Evolutionary conservation across 2,797 vertebrate species (phyloP).

Genomic region (Malacoctenus gilli): DNA sequence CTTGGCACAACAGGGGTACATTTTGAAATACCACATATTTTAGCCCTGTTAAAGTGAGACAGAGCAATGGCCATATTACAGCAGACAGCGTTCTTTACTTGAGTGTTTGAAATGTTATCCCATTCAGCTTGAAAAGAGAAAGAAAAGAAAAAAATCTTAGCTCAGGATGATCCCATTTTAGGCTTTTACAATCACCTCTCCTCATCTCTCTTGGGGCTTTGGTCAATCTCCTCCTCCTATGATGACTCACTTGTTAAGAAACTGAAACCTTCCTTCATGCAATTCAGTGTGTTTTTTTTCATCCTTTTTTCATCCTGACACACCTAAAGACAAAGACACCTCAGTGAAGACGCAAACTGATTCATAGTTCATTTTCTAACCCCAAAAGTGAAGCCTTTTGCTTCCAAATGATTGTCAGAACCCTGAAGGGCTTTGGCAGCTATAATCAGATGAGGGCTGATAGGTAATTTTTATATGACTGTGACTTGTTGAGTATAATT

Average conservation of each 20-base stretch:
- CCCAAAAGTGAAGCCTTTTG: neutral
- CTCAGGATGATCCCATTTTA: slow-evolving; percentile 73
- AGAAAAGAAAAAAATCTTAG: slow-evolving; percentile 57
- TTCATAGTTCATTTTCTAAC: neutral
- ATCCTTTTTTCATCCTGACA: slow-evolving; percentile 77
- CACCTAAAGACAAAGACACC: slow-evolving; percentile 24
- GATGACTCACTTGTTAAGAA: slow-evolving; percentile 91
- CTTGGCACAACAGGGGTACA: slow-evolving; percentile 6
- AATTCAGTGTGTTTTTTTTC: slow-evolving; percentile 88
- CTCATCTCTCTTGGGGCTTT: slow-evolving; percentile 85
- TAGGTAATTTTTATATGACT: neutral
- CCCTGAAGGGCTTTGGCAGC: slow-evolving; percentile 11
- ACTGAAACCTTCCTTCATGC: slow-evolving; percentile 88
- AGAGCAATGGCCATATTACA: slow-evolving; percentile 49
- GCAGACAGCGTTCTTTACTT: slow-evolving; percentile 60
- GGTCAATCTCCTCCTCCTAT: slow-evolving; percentile 86
- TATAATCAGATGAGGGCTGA: slow-evolving; percentile 10
- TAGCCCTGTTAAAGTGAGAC: slow-evolving; percentile 51
- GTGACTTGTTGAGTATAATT: slow-evolving; percentile 6
- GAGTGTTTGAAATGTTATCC: slow-evolving; percentile 71
- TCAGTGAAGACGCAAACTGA: slow-evolving; percentile 8
- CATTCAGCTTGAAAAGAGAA: slow-evolving; percentile 47
- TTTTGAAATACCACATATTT: slow-evolving; percentile 45
- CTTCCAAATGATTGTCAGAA: slow-evolving; percentile 2
- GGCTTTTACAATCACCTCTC: slow-evolving; percentile 67